Evolutionary conservation across 2,797 vertebrate genomes (phyloP).

Genomic region (Tadarida brasiliensis): DNA sequence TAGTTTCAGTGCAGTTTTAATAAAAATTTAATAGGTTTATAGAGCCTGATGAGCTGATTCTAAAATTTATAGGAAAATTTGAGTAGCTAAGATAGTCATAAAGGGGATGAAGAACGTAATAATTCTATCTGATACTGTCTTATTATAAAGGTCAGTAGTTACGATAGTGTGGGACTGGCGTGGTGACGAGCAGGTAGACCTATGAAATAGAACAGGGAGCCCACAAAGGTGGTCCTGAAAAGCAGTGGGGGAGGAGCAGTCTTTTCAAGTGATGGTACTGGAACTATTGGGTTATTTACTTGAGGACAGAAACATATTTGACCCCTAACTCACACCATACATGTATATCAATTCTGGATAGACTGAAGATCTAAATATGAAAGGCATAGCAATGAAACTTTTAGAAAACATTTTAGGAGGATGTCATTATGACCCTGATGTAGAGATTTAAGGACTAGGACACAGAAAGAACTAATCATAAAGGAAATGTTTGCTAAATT

Average conservation of each 20-base stretch:
- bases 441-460: neutral
- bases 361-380: neutral
- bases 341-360: neutral
- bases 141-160: conserved; percentile 1
- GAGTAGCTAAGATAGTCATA: neutral
- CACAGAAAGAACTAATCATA: neutral
- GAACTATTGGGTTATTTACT: neutral
- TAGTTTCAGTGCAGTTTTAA: neutral
- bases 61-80: neutral
- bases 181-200: neutral
- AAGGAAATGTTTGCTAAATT: neutral
- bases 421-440: neutral
- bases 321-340: neutral
- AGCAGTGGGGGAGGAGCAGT: neutral
- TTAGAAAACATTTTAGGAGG: neutral
- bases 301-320: neutral
- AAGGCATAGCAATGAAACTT: neutral
- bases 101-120: neutral
- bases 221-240: neutral
- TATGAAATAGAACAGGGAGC: neutral
- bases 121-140: neutral
- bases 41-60: neutral
- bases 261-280: neutral
- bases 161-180: neutral
- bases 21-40: neutral